These are phyloP conservation scores for Harpagoxenus sublaevis DNA, from an alignment of 2,888 invertebrate species.

Conservation along the genomic window DNA sequence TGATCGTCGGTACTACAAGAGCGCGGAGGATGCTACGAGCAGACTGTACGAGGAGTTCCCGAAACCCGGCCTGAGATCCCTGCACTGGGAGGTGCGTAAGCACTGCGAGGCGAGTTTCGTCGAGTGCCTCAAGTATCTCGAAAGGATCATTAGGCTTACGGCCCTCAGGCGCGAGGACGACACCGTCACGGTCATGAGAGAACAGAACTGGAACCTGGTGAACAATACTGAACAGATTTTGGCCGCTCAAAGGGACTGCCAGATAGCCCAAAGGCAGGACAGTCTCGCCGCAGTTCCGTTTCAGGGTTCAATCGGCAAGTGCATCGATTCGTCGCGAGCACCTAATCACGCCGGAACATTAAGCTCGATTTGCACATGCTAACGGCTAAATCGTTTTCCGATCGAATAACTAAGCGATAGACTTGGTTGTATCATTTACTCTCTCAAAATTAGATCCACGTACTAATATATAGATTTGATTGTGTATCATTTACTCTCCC, in stretches of 20 bases:
- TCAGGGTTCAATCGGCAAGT: conserved; percentile 86
- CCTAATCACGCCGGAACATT: conserved; percentile 1
- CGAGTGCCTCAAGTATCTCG: conserved; percentile 88
- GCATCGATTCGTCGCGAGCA: conserved; percentile 1
- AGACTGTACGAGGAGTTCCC: conserved; percentile 87
- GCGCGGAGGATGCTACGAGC: conserved; percentile 78
- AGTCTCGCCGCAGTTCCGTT: conserved; percentile 87
- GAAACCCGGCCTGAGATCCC: conserved; percentile 87
- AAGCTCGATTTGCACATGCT: conserved; percentile 16
- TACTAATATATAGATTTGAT: background rate
- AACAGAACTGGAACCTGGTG: conserved; percentile 86
- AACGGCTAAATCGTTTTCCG: background rate
- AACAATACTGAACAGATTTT: conserved; percentile 85
- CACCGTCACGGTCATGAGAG: conserved; percentile 86
- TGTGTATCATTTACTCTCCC: conserved; percentile 6
- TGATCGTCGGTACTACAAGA: conserved; percentile 87
- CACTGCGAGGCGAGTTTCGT: conserved; percentile 87
- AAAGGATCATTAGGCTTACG: conserved; percentile 84
- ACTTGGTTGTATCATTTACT: background rate
- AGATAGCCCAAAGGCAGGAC: conserved; percentile 85
- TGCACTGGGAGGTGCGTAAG: conserved; percentile 89
- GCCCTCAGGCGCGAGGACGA: conserved; percentile 87
- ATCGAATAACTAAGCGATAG: background rate
- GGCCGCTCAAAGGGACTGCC: conserved; percentile 87
- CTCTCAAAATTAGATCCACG: background rate